A percentile compares a stretch with the other conserved stretches of the same genome.
These are phyloP conservation scores for Brienomyrus brachyistius DNA, from an alignment of 2,113 vertebrate species.

Conservation along the genomic window DNA sequence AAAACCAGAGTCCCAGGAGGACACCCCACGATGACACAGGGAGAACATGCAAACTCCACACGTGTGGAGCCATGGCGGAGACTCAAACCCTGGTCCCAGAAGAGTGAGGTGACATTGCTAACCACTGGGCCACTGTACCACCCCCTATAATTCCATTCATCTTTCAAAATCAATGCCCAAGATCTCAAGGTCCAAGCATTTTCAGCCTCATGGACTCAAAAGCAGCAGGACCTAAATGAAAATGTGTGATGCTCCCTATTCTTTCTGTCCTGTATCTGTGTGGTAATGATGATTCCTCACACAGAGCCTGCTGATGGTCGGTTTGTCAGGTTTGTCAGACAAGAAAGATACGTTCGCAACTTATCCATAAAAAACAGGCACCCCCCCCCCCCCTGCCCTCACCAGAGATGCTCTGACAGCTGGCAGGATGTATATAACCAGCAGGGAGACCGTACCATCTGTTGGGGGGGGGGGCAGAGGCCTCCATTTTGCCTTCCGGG, in stretches of 20 bases:
- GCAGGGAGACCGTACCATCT: conserved; percentile 49
- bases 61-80: neutral
- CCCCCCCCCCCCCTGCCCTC: neutral
- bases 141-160: neutral
- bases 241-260: neutral
- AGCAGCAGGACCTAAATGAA: neutral
- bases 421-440: conserved; percentile 34
- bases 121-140: neutral
- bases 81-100: neutral
- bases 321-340: neutral
- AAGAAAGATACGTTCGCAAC: neutral
- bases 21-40: neutral
- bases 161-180: neutral
- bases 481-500: conserved; percentile 44
- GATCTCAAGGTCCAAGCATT: neutral
- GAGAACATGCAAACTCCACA: neutral
- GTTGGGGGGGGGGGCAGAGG: conserved; percentile 42
- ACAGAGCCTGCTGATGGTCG: neutral
- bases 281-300: neutral
- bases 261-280: neutral
- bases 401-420: conserved; percentile 21
- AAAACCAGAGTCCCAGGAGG: neutral
- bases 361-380: neutral
- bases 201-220: neutral
- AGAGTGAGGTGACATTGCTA: neutral